Conservation (phyloP, 2,888 invertebrate genomes). For the Tricholauxania praeusta region DNA sequence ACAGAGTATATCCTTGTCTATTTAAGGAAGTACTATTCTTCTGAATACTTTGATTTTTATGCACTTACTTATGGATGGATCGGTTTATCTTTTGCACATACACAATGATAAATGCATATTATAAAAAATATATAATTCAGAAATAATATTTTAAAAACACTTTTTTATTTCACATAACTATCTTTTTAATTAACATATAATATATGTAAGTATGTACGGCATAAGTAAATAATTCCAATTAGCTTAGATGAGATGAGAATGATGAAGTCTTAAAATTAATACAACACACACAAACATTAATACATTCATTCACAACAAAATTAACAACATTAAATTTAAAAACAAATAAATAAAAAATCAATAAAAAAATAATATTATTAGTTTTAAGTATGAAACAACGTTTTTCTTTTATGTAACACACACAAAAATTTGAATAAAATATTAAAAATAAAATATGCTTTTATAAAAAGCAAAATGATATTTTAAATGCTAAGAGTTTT, state of each 20-base stretch:
- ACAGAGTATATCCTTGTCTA: too few relatives aligned
- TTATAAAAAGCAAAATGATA: slow-evolving; percentile 24
- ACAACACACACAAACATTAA: slow-evolving; percentile 13
- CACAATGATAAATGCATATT: too few relatives aligned
- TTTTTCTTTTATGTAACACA: slow-evolving; percentile 34
- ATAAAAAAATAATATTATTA: slow-evolving; percentile 2
- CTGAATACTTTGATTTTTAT: too few relatives aligned
- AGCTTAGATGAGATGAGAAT: background rate
- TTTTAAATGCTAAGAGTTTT: slow-evolving; percentile 14
- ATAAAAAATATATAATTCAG: too few relatives aligned
- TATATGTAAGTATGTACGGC: too few relatives aligned
- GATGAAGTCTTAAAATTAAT: slow-evolving; percentile 1
- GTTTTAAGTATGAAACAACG: slow-evolving; percentile 5
- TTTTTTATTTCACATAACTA: too few relatives aligned
- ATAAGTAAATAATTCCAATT: slow-evolving; percentile 15
- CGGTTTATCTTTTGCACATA: too few relatives aligned
- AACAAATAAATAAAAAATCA: background rate
- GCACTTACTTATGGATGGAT: too few relatives aligned
- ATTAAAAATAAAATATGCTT: slow-evolving; percentile 20
- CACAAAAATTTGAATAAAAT: slow-evolving; percentile 22
- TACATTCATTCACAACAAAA: too few relatives aligned
- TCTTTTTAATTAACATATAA: too few relatives aligned
- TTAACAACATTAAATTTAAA: background rate
- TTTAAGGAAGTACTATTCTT: too few relatives aligned
- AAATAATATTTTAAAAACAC: too few relatives aligned